A percentile compares a stretch with the other conserved stretches of the same genome.
phyloP scores from a whole-genome alignment of 2,113 vertebrate species.

The Chlorodrepanis virens region DNA sequence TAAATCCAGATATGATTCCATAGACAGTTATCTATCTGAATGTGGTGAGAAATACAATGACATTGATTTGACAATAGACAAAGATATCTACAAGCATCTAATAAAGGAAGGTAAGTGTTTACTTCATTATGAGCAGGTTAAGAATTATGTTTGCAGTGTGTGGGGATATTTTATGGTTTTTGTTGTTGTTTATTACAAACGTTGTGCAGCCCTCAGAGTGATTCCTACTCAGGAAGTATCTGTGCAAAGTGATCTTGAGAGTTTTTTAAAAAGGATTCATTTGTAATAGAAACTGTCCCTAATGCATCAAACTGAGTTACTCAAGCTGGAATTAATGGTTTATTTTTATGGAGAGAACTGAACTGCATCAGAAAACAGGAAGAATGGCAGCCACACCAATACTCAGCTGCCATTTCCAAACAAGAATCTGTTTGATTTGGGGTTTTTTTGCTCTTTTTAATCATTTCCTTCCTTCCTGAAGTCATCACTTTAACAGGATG shows the following conservation, averaged over 20 bases:
- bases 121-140: conserved; percentile 20
- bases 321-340: neutral
- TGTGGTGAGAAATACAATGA: conserved; percentile 98
- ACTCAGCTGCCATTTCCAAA: neutral
- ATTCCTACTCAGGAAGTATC: neutral
- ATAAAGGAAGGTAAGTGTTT: conserved; percentile 84
- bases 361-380: neutral
- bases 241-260: neutral
- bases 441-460: neutral
- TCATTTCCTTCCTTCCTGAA: conserved; percentile 3
- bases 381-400: neutral
- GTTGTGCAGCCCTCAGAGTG: neutral
- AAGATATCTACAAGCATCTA: conserved; percentile 89
- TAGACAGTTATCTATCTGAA: conserved; percentile 96
- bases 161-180: neutral
- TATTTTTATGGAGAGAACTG: neutral
- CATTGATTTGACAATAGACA: conserved; percentile 93
- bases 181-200: neutral
- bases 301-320: neutral
- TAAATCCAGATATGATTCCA: conserved; percentile 98
- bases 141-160: conserved; percentile 27
- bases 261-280: neutral
- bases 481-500: conserved; percentile 15
- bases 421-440: neutral
- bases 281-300: neutral